Percentiles rank a stretch among this genome's conserved stretches.
Conservation (phyloP, 1,140 invertebrate species). For the Zaprionus camerounensis region DNA sequence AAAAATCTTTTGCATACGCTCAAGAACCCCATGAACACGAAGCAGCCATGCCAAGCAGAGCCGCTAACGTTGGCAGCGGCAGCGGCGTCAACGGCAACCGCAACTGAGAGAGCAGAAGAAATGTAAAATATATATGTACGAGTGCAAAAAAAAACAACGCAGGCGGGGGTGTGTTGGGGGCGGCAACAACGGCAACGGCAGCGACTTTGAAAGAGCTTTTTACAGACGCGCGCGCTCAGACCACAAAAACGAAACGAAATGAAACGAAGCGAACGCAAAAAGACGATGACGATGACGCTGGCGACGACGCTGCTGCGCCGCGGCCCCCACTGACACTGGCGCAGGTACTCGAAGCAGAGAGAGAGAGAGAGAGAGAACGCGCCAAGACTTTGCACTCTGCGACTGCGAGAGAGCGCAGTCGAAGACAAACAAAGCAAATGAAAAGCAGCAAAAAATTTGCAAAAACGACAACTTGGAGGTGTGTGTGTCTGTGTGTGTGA, state of each 20-base stretch:
- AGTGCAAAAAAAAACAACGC: constrained; percentile 29
- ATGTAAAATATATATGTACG: constrained; percentile 27
- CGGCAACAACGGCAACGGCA: constrained; percentile 55
- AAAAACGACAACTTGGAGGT: constrained; percentile 63
- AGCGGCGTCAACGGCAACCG: constrained; percentile 45
- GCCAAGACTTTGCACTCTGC: constrained; percentile 39
- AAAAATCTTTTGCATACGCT: constrained; percentile 84
- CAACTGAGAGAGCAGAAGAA: constrained; percentile 56
- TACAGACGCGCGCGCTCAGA: constrained; percentile 67
- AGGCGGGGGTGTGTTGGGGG: constrained; percentile 39
- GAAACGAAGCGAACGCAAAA: constrained; percentile 65
- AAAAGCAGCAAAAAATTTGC: constrained; percentile 66
- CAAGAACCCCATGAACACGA: constrained; percentile 81
- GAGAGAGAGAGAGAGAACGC: constrained; percentile 39
- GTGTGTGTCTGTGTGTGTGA: constrained; percentile 39
- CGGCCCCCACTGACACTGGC: constrained; percentile 18
- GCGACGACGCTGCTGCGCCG: constrained; percentile 20
- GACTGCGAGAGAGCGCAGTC: constrained; percentile 38
- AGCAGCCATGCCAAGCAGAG: constrained; percentile 56
- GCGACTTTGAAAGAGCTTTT: constrained; percentile 66
- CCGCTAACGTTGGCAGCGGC: constrained; percentile 43
- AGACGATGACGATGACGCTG: constrained; percentile 56
- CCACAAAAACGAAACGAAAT: constrained; percentile 66
- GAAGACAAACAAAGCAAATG: constrained; percentile 61
- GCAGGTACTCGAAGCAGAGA: constrained; percentile 25